phyloP scores from a whole-genome alignment of 2,113 vertebrate species.

The Euleptes europaea region DNA sequence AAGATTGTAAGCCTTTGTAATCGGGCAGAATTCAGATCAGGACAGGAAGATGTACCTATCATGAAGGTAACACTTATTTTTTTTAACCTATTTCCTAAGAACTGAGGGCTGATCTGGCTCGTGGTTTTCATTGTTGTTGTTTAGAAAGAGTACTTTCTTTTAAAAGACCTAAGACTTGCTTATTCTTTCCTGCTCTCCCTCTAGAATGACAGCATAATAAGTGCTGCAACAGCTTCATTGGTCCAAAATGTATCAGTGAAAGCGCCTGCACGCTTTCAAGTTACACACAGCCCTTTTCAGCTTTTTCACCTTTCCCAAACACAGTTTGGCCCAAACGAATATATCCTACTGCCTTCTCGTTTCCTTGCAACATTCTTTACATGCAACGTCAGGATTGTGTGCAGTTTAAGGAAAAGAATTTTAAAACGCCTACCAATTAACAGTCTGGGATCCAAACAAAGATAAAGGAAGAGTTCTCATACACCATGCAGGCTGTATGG shows the following conservation, averaged over 20 bases:
- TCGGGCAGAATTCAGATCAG: conserved; percentile 78
- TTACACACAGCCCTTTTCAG: not conserved
- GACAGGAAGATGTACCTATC: conserved; percentile 76
- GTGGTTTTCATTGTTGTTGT: not conserved
- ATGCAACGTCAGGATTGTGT: not conserved
- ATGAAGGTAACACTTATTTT: conserved; percentile 76
- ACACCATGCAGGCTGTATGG: too few relatives aligned
- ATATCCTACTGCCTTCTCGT: not conserved
- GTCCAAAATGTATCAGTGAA: not conserved
- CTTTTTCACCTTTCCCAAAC: not conserved
- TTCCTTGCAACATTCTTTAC: not conserved
- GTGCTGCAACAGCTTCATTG: not conserved
- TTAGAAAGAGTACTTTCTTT: not conserved
- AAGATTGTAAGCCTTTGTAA: conserved; percentile 80
- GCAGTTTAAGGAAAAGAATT: not conserved
- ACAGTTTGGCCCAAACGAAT: not conserved
- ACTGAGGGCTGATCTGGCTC: rapidly evolving
- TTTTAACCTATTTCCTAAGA: not conserved
- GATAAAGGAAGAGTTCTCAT: not conserved
- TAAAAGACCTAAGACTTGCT: rapidly evolving
- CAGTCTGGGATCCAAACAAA: not conserved
- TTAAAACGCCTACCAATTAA: not conserved
- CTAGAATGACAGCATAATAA: not conserved
- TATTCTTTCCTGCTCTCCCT: not conserved
- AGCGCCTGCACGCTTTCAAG: not conserved